phyloP scores from a whole-genome alignment of 1,140 invertebrate genomes.

The Camponotus floridanus region DNA sequence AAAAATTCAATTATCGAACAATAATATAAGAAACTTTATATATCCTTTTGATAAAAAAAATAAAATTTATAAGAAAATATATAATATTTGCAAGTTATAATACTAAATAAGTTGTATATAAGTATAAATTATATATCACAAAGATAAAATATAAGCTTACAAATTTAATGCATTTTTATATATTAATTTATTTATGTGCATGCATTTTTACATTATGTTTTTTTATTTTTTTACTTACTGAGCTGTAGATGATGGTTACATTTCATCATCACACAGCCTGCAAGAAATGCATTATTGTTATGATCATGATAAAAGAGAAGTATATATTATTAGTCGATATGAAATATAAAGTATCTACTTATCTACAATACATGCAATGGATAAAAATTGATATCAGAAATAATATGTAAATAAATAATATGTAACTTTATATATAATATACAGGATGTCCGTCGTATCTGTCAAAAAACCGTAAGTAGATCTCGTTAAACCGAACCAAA shows the following conservation, averaged over 20 bases:
- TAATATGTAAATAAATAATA: not conserved
- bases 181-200: slow-evolving; percentile 36
- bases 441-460: no score
- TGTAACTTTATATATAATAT: not conserved
- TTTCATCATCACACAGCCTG: slow-evolving; percentile 84
- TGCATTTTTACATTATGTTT: slow-evolving; percentile 67
- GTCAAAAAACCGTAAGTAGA: no score
- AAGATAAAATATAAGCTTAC: slow-evolving; percentile 49
- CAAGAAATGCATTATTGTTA: slow-evolving; percentile 78
- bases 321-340: not conserved
- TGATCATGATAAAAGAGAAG: slow-evolving; percentile 37
- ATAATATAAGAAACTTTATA: slow-evolving; percentile 25
- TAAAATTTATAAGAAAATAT: slow-evolving; percentile 26
- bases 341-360: slow-evolving; percentile 7
- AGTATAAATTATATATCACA: not conserved
- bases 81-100: not conserved
- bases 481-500: no score
- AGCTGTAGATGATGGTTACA: slow-evolving; percentile 83
- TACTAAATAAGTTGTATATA: slow-evolving; percentile 29
- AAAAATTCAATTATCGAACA: slow-evolving; percentile 55
- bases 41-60: not conserved
- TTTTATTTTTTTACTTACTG: slow-evolving; percentile 80
- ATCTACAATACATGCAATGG: slow-evolving; percentile 8
- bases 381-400: not conserved
- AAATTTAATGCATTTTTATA: not conserved